Percentiles rank a stretch among this genome's conserved stretches.
Conservation (phyloP, 2,888 invertebrate species). For the Synanthedon andrenaeformis region DNA sequence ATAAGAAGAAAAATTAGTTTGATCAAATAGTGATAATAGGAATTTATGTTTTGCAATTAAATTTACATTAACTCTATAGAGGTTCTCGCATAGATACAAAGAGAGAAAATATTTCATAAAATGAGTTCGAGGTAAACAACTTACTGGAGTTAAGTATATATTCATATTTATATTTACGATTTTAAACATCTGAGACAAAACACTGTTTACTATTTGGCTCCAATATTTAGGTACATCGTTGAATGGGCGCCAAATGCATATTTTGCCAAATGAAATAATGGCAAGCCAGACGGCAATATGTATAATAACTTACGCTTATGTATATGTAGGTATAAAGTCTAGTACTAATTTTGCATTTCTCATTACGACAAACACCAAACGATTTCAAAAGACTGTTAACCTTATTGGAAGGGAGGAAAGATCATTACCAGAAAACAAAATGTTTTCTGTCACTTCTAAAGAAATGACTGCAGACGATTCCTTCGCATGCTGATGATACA, state of each 20-base stretch:
- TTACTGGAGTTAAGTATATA: constrained; percentile 7
- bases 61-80: too few species aligned
- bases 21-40: too few species aligned
- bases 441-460: not conserved
- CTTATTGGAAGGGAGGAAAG: not conserved
- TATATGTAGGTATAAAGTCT: constrained; percentile 20
- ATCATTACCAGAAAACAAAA: not conserved
- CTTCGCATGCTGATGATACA: constrained; percentile 17
- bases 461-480: constrained; percentile 1
- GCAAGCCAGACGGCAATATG: constrained; percentile 42
- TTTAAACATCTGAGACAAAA: constrained; percentile 19
- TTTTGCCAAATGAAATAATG: constrained; percentile 52
- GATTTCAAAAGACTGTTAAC: not conserved
- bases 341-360: constrained; percentile 15
- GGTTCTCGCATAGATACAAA: too few species aligned
- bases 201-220: constrained; percentile 41
- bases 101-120: too few species aligned
- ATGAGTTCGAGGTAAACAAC: constrained; percentile 5
- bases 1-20: too few species aligned
- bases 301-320: constrained; percentile 18
- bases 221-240: constrained; percentile 38
- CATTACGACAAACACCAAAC: constrained; percentile 4
- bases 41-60: too few species aligned
- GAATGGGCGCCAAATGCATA: constrained; percentile 56
- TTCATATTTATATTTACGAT: constrained; percentile 11